Evolutionary conservation across 92 coral and sea anemone genomes (phyloP).

Genomic region (Diadumene lineata): DNA sequence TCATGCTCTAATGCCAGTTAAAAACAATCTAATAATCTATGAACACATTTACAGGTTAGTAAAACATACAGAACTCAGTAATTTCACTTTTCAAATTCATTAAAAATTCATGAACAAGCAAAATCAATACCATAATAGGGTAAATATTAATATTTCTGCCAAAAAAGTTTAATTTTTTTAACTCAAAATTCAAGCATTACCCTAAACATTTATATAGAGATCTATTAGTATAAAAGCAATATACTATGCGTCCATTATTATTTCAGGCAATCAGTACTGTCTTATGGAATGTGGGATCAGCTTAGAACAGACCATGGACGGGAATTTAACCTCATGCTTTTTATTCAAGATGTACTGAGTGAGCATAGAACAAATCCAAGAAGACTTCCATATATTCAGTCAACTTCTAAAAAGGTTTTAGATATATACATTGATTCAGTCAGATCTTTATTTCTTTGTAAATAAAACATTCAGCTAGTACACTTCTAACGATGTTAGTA

Average conservation of each 20-base stretch:
- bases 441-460: neutral
- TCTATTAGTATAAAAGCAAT: too few species aligned
- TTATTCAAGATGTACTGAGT: slow-evolving; percentile 11
- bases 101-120: neutral
- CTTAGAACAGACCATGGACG: slow-evolving; percentile 12
- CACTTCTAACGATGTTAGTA: too few species aligned
- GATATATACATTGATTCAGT: neutral
- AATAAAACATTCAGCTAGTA: neutral
- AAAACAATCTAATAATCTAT: slow-evolving; percentile 22
- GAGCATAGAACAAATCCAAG: slow-evolving; percentile 18
- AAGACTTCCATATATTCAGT: slow-evolving; percentile 34
- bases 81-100: neutral
- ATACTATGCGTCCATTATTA: too few species aligned
- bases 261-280: slow-evolving; percentile 18
- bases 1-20: slow-evolving; percentile 35
- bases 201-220: neutral
- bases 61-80: neutral
- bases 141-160: neutral
- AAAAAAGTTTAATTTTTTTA: too few species aligned
- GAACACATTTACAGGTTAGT: slow-evolving; percentile 20
- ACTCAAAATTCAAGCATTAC: neutral
- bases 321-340: slow-evolving; percentile 12
- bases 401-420: slow-evolving; percentile 31
- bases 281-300: slow-evolving; percentile 38
- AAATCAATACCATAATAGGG: neutral